These are phyloP conservation scores for Tauraco hartlaubi DNA, from an alignment of 2,797 vertebrate genomes.

Conservation along the genomic window DNA sequence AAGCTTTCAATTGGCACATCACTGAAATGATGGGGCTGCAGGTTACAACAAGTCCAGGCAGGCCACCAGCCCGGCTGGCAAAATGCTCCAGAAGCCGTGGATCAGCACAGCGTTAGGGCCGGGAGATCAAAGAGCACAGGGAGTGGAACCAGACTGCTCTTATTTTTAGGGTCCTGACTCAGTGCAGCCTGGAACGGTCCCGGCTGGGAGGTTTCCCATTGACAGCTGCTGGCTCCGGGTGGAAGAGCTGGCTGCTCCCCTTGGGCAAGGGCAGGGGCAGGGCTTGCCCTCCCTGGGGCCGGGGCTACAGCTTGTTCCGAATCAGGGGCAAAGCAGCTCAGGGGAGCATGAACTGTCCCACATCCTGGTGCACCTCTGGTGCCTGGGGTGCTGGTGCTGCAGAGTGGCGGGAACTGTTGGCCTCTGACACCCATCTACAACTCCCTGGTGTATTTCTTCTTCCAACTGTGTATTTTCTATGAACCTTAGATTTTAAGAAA, in stretches of 20 bases:
- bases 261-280: rapidly evolving
- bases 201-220: not conserved
- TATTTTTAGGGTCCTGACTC: constrained; percentile 30
- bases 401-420: not conserved
- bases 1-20: not conserved
- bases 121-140: not conserved
- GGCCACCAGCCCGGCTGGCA: rapidly evolving
- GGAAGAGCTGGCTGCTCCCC: not conserved
- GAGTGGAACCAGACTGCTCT: not conserved
- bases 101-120: not conserved
- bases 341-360: not conserved
- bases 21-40: not conserved
- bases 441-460: not conserved
- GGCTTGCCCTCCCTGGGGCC: not conserved
- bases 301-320: not conserved
- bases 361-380: not conserved
- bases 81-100: not conserved
- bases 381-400: not conserved
- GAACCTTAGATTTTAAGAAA: not conserved
- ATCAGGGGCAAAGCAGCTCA: not conserved
- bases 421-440: not conserved
- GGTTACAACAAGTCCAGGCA: not conserved
- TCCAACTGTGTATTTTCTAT: not conserved
- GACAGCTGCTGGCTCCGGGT: not conserved
- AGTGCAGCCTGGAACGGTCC: not conserved